Percentiles rank a stretch among this genome's conserved stretches.
Conservation (phyloP, 35 echinoderm and acorn worm species). For the Heliocidaris tuberculata region DNA sequence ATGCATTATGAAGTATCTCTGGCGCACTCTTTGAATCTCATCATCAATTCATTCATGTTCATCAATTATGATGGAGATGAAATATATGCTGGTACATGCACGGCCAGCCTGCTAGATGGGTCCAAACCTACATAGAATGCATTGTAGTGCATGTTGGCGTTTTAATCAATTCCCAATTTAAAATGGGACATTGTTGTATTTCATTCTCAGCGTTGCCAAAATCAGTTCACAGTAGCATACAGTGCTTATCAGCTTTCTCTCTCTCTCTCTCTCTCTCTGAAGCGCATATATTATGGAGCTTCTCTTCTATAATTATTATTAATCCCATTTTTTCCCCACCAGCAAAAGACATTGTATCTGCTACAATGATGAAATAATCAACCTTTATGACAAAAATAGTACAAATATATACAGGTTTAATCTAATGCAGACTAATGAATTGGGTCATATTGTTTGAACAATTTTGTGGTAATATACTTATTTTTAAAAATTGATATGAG, state of each 20-base stretch:
- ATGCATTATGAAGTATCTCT: slow-evolving; percentile 26
- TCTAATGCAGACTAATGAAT: too few relatives aligned
- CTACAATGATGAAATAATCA: background rate
- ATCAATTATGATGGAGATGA: slow-evolving; percentile 40
- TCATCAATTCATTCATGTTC: slow-evolving; percentile 46
- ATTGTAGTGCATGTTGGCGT: background rate
- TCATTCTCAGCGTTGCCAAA: background rate
- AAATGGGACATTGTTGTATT: slow-evolving; percentile 28
- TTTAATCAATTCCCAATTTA: slow-evolving; percentile 42
- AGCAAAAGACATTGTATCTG: background rate
- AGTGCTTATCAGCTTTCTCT: background rate
- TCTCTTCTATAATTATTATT: background rate
- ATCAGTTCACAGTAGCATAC: background rate
- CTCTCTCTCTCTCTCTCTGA: background rate
- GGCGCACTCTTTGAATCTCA: slow-evolving; percentile 18
- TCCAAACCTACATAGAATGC: background rate
- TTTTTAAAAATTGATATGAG: too few relatives aligned
- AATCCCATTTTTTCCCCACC: background rate
- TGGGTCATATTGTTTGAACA: too few relatives aligned
- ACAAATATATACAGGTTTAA: too few relatives aligned
- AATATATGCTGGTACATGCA: slow-evolving; percentile 42
- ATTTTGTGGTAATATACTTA: too few relatives aligned
- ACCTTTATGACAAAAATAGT: background rate
- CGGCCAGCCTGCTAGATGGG: slow-evolving; percentile 10
- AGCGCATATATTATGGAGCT: background rate